phyloP scores from a whole-genome alignment of 23 tunicate genomes.

The Styela plicata region DNA sequence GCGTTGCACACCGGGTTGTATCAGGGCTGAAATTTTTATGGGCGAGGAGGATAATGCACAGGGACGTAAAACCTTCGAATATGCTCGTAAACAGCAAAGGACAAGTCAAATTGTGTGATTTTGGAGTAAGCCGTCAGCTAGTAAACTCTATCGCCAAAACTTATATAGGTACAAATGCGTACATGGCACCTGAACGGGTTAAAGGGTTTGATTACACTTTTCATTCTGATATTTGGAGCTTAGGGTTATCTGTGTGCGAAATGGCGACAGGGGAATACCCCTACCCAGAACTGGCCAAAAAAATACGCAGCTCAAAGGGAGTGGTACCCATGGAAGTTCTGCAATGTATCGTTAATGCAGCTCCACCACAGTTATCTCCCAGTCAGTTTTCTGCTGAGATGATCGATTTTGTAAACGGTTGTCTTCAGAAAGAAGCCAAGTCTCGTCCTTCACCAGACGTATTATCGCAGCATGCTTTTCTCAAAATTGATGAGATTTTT shows the following conservation, averaged over 20 bases:
- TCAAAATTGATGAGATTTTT: conserved; percentile 10
- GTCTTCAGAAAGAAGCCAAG: conserved; percentile 81
- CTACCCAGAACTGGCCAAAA: conserved; percentile 67
- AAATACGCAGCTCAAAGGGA: conserved; percentile 77
- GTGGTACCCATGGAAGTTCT: conserved; percentile 89
- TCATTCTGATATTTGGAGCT: conserved; percentile 88
- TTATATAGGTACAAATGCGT: conserved; percentile 93
- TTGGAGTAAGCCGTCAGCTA: conserved; percentile 88
- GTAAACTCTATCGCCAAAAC: conserved; percentile 85
- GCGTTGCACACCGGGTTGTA: conserved; percentile 37
- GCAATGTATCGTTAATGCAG: conserved; percentile 91
- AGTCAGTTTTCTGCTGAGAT: conserved; percentile 40
- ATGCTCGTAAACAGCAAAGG: conserved; percentile 84
- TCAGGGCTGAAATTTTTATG: conserved; percentile 68
- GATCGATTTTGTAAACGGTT: conserved; percentile 56
- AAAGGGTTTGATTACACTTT: conserved; percentile 81
- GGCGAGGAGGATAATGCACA: conserved; percentile 70
- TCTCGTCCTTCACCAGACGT: conserved; percentile 57
- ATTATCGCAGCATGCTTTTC: conserved; percentile 51
- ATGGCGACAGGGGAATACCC: conserved; percentile 85
- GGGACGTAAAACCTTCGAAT: conserved; percentile 94
- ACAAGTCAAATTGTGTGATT: conserved; percentile 79
- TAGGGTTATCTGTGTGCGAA: conserved; percentile 77
- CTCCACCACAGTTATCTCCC: conserved; percentile 60
- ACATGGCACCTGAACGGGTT: conserved; percentile 95